phyloP scores from a whole-genome alignment of 2,113 vertebrate genomes.

The Drymodes brunneopygia region DNA sequence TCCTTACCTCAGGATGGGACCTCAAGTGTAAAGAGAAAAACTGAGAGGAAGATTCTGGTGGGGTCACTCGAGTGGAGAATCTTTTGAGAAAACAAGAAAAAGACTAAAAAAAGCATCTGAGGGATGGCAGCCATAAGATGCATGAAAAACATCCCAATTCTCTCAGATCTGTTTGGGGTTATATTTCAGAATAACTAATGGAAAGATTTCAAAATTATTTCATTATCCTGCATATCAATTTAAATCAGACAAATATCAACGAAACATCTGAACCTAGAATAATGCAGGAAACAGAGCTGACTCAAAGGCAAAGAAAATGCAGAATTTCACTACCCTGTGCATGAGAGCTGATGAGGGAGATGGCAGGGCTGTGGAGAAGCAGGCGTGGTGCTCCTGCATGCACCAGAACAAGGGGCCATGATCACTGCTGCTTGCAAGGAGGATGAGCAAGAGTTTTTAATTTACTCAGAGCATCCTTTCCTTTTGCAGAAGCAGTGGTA shows the following conservation, averaged over 20 bases:
- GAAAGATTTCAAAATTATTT: background rate
- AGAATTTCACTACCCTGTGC: fast-evolving
- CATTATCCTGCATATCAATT: background rate
- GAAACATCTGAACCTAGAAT: background rate
- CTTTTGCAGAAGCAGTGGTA: background rate
- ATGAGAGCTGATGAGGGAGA: background rate
- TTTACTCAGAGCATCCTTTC: background rate
- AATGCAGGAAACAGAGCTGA: background rate
- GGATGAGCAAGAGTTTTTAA: background rate
- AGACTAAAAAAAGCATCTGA: background rate
- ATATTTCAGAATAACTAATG: background rate
- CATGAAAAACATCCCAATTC: background rate
- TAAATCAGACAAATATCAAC: background rate
- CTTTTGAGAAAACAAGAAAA: background rate
- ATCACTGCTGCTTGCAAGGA: background rate
- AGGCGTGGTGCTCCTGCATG: background rate
- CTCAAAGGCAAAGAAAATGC: background rate
- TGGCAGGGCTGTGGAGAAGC: background rate
- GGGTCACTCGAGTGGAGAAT: background rate
- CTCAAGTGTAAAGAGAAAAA: background rate
- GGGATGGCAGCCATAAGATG: background rate
- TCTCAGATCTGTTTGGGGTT: background rate
- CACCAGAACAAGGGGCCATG: background rate
- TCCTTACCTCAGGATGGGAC: background rate
- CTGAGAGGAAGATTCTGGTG: background rate